A percentile compares a stretch with the other conserved stretches of the same genome.
These are phyloP conservation scores for Umimayanthus chanpuru DNA, from an alignment of 92 coral and sea anemone species.

Conservation along the genomic window DNA sequence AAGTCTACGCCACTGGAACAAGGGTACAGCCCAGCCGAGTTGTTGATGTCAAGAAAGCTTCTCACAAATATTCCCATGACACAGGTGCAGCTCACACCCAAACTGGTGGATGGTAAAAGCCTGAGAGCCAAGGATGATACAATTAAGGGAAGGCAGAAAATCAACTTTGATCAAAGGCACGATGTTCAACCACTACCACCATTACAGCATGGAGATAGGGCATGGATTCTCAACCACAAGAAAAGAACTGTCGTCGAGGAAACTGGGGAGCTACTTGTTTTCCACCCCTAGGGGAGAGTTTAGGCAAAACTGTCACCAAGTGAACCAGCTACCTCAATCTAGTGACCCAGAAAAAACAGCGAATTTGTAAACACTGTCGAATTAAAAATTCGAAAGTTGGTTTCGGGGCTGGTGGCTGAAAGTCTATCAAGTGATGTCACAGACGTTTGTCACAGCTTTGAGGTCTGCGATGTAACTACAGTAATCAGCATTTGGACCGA, in stretches of 20 bases:
- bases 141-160: slow-evolving; percentile 1
- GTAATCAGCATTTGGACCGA: no score
- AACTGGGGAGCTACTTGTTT: neutral
- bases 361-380: neutral
- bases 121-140: neutral
- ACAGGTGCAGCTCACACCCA: slow-evolving; percentile 5
- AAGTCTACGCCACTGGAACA: neutral
- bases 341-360: neutral
- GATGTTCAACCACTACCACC: slow-evolving; percentile 13
- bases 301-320: neutral
- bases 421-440: no score
- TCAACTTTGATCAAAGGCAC: neutral
- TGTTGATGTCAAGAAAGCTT: slow-evolving; percentile 25
- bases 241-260: slow-evolving; percentile 1
- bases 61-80: neutral
- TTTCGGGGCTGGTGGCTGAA: no score
- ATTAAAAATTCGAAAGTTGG: neutral
- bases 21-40: slow-evolving; percentile 5
- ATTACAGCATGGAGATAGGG: slow-evolving; percentile 6
- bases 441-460: no score
- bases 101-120: neutral
- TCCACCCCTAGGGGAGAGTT: neutral
- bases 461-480: no score
- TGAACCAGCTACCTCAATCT: neutral
- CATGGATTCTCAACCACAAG: slow-evolving; percentile 18